Percentiles rank a stretch among this genome's conserved stretches.
Conservation (phyloP, 1,140 invertebrate genomes). For the Maconellicoccus hirsutus region DNA sequence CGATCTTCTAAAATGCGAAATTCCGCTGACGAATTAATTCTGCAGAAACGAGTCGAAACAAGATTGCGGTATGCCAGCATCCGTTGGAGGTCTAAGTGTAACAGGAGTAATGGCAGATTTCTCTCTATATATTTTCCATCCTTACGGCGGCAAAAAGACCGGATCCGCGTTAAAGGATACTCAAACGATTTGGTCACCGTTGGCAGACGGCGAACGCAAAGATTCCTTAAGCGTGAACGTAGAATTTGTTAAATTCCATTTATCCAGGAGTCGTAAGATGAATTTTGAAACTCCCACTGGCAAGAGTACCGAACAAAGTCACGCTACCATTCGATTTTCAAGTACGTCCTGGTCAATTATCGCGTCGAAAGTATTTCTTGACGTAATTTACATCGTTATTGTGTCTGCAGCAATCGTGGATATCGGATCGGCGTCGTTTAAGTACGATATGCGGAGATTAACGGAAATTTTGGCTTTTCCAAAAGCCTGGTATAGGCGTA, state of each 20-base stretch:
- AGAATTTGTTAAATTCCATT: constrained; percentile 92
- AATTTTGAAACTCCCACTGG: constrained; percentile 47
- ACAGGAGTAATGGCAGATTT: constrained; percentile 92
- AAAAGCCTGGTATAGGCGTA: constrained; percentile 92
- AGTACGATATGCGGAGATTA: constrained; percentile 96
- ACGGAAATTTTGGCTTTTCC: constrained; percentile 96
- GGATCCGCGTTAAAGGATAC: constrained; percentile 49
- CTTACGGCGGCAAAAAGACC: constrained; percentile 83
- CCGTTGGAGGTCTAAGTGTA: constrained; percentile 77
- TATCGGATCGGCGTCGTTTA: constrained; percentile 95
- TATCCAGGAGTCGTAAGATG: constrained; percentile 74
- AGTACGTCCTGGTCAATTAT: constrained; percentile 45
- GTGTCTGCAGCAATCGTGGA: constrained; percentile 76
- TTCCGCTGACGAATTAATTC: no score
- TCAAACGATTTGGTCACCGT: constrained; percentile 58
- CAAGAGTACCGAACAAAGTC: constrained; percentile 44
- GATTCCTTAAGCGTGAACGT: constrained; percentile 93
- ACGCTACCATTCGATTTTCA: constrained; percentile 79
- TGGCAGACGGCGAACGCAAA: constrained; percentile 80
- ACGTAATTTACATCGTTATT: constrained; percentile 23
- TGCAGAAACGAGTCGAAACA: constrained; percentile 30
- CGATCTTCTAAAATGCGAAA: no score
- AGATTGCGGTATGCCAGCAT: constrained; percentile 35
- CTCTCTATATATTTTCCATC: constrained; percentile 95
- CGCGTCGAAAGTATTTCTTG: neutral